A percentile compares a stretch with the other conserved stretches of the same genome.
These are phyloP conservation scores for Cyclophora albipunctata DNA, from an alignment of 2,888 invertebrate species.

Conservation along the genomic window DNA sequence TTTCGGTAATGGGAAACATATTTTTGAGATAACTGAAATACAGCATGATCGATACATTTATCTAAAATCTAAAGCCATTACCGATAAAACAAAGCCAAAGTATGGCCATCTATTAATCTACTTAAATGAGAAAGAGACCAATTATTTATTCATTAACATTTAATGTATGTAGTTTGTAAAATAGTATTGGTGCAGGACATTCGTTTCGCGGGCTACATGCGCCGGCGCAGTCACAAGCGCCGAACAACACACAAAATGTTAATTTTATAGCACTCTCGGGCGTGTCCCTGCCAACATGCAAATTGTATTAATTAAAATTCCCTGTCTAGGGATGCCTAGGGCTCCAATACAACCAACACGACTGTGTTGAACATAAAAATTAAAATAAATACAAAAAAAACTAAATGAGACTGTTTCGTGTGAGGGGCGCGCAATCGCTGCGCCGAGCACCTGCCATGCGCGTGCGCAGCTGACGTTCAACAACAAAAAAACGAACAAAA, in stretches of 20 bases:
- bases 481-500: neutral
- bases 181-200: conserved; percentile 2
- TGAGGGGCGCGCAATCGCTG: conserved; percentile 19
- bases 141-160: too few relatives aligned
- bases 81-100: too few relatives aligned
- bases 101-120: neutral
- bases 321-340: conserved; percentile 2
- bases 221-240: neutral
- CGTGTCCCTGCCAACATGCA: conserved; percentile 28
- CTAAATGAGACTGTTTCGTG: neutral
- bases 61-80: too few relatives aligned
- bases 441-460: conserved; percentile 32
- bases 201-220: neutral
- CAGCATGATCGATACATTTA: too few relatives aligned
- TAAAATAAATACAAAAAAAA: too few relatives aligned
- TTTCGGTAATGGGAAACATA: too few relatives aligned
- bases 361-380: too few relatives aligned
- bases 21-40: too few relatives aligned
- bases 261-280: conserved; percentile 24
- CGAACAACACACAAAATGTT: conserved; percentile 16
- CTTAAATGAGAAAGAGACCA: neutral
- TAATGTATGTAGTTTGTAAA: neutral
- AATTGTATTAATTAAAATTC: conserved; percentile 41
- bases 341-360: too few relatives aligned
- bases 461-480: conserved; percentile 33